Evolutionary conservation across 2,888 invertebrate genomes (phyloP), one percentile per base, ranked within the genome.

Genomic region (Hydrotaea cyrtoneurina): DNA sequence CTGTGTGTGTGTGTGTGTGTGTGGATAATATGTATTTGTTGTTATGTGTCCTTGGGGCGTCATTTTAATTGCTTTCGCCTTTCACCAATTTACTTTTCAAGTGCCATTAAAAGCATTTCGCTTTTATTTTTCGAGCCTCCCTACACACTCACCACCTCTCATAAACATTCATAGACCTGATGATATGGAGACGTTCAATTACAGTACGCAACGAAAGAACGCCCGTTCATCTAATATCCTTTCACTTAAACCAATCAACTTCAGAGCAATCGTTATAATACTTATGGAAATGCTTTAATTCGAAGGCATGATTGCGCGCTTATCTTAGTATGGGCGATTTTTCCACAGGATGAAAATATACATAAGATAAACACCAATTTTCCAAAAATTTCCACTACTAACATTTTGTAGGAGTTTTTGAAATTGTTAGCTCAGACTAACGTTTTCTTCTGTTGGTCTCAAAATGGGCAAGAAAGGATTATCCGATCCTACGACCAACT

Each of bases 31-130:
- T 81, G 75, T 80, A 69, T 79, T 71, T 76, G 86, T 57, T 89
- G 90, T 91, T 91, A 91, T 92, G 89, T 91, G 92, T 92, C 91
- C 91, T 91, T 91, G 92, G 91, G 91, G 92, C 92, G 91, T 92
- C 90, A 89, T 92, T 92, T 84, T 91, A 91, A 91, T 91, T 91
- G 91, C 90, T 91, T 84, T 81, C 78, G 78, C 80, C 75, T 80
- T 91, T 89, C 90, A 89, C 89, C 89, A 90, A 91, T 91, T 91
- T 90, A 89, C 88, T 90, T 91, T 90, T 91, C 88, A 90, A 91
- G 90, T 90, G 82, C 90, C 89, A 90, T 90, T 91, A 90, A 91
- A 84, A 89, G 89, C 89, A 85, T 86, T 88, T 88, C 89, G 87
- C 87, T 88, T 89, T 86, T 86, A 82, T 85, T 86, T 75, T 84